Base-by-base conservation (phyloP, 2,113 vertebrate genomes). In the Crotophaga sulcirostris region DNA sequence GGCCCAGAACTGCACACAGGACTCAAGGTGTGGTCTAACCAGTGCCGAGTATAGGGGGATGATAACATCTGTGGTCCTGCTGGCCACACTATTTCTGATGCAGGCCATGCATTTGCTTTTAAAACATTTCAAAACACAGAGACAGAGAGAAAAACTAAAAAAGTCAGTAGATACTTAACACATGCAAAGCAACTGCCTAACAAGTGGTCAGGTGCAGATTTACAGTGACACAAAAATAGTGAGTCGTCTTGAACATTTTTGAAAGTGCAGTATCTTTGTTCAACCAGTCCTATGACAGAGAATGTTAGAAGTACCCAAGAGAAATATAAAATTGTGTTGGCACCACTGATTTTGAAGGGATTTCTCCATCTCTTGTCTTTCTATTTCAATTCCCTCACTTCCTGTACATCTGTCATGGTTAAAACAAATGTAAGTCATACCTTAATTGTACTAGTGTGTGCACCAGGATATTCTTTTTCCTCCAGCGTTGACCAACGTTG, bases 391-490 rank as follows among this genome's bases (percentile, higher is more conserved):
- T 74, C 13, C 33, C 33, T 72, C 40, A 15, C 20, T 47, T 66
- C 40, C 38, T 58, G 66, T 49, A 74, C 44, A 64, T 36, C 63
- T 45, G 38, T n/a, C 33, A 66, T 9, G 16, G 31, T 74, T 87
- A 73, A 76, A 76, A 85, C 17, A 89, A 81, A 62, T 5, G 13
- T 44, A 79, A 74, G 62, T 75, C 98, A 93, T 95, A 99, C 99
- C 98, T 99, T 98, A 95, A 99, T 99, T 90, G 98, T 98, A 36
- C 98, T 98, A 12, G 98, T 99, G 95, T 99, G 99, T 7, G 99
- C 99, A 84, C 99, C 99, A 5, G 99, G 99, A 94, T 99, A 99
- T 91, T 99, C 99, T 67, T 99, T 99, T 89, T 99, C 99, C 93
- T 99, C 99, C 66, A 99, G 83, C 7, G 99, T 99, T 87, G 99